Evolutionary conservation across 2,888 invertebrate species (phyloP).

Genomic region (Synanthedon tipuliformis): DNA sequence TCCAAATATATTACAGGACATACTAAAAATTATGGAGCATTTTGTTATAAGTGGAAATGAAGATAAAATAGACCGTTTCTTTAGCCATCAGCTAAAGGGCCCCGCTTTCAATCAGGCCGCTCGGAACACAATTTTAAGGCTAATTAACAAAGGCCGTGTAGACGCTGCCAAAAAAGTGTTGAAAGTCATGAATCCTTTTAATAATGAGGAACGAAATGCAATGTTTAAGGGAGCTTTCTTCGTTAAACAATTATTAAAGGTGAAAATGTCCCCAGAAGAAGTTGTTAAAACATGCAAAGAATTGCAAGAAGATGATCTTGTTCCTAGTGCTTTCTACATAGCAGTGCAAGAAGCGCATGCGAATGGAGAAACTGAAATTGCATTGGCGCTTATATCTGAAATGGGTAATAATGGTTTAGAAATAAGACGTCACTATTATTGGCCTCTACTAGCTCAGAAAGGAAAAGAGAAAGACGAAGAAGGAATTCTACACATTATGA

Average conservation of each 20-base stretch:
- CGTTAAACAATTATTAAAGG: conserved; percentile 78
- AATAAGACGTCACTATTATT: conserved; percentile 85
- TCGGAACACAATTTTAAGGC: conserved; percentile 75
- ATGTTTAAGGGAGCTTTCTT: conserved; percentile 76
- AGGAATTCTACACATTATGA: conserved; percentile 73
- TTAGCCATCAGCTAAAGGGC: conserved; percentile 71
- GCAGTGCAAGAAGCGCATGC: conserved; percentile 75
- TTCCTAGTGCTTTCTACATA: conserved; percentile 70
- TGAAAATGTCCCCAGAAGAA: conserved; percentile 72
- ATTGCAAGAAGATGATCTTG: conserved; percentile 70
- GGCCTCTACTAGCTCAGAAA: conserved; percentile 80
- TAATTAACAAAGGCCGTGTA: conserved; percentile 78
- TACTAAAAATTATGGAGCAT: conserved; percentile 78
- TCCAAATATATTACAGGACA: conserved; percentile 55
- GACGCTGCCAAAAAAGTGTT: conserved; percentile 72
- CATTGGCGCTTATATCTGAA: conserved; percentile 73
- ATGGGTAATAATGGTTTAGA: conserved; percentile 72
- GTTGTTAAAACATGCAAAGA: conserved; percentile 74
- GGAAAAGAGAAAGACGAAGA: conserved; percentile 70
- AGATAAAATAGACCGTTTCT: conserved; percentile 72
- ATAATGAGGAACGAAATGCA: conserved; percentile 24
- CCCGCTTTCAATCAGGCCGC: conserved; percentile 83
- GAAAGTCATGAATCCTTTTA: conserved; percentile 45
- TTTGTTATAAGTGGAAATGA: conserved; percentile 75
- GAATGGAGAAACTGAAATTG: conserved; percentile 68